phyloP scores from a whole-genome alignment of 2,797 vertebrate species.

The Coregonus sp. region DNA sequence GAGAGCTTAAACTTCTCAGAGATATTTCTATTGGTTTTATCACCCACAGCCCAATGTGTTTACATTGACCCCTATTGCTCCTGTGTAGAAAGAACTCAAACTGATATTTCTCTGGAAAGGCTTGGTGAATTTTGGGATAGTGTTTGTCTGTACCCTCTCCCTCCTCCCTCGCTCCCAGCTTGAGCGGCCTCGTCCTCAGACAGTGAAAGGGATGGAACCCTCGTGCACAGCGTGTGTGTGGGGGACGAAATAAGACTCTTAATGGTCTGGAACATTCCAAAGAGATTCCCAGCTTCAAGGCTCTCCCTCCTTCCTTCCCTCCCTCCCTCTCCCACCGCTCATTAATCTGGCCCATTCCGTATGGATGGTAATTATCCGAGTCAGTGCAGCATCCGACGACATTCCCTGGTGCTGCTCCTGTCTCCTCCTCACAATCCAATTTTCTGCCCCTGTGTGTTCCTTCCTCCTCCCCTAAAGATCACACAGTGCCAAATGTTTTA shows the following conservation, averaged over 20 bases:
- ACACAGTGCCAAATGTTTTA: conserved; percentile 3
- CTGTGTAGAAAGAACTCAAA: too few species aligned
- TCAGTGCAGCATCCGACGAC: conserved; percentile 7
- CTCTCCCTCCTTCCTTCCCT: conserved; percentile 15
- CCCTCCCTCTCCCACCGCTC: conserved; percentile 10
- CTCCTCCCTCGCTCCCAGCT: background rate
- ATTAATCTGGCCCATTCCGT: conserved; percentile 45
- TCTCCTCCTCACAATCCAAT: conserved; percentile 16
- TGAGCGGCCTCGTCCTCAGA: background rate
- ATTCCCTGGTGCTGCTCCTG: conserved; percentile 1
- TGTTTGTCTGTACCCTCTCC: background rate
- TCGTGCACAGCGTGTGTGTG: too few species aligned
- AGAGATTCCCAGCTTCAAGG: conserved; percentile 29
- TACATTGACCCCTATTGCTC: too few species aligned
- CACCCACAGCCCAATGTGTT: too few species aligned
- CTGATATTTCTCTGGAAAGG: background rate
- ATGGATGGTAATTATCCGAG: conserved; percentile 47
- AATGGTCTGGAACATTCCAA: conserved; percentile 32
- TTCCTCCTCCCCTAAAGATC: background rate
- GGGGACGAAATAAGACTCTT: conserved; percentile 34
- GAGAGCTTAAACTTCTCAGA: too few species aligned
- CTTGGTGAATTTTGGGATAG: too few species aligned
- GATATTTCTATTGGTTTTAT: too few species aligned
- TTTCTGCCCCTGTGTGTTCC: background rate
- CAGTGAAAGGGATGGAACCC: background rate